Conservation (phyloP, 2,888 invertebrate genomes). For the Amphipyra tragopoginis region DNA sequence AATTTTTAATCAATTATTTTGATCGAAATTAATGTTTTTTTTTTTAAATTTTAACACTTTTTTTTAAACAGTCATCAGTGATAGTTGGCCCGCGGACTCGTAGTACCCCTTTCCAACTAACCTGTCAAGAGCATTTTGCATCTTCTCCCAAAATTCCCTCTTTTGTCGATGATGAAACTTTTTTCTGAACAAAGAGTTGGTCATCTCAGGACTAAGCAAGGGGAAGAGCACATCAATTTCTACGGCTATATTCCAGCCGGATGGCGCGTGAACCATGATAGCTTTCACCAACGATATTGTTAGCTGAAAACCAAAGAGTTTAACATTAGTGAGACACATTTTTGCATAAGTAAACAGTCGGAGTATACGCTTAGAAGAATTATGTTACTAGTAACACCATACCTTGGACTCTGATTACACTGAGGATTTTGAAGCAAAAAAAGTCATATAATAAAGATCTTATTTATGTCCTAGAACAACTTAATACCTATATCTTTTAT, state of each 20-base stretch:
- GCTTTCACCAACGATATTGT: slow-evolving; percentile 90
- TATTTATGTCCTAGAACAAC: background rate
- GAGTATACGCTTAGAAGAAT: too few relatives aligned
- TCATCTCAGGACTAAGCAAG: slow-evolving; percentile 81
- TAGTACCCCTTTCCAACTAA: too few relatives aligned
- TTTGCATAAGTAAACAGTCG: too few relatives aligned
- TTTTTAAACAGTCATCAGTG: too few relatives aligned
- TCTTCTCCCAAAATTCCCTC: slow-evolving; percentile 87
- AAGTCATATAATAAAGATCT: background rate
- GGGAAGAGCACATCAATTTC: slow-evolving; percentile 91
- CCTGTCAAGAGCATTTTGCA: slow-evolving; percentile 83
- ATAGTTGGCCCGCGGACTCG: too few relatives aligned
- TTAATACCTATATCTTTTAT: slow-evolving; percentile 29
- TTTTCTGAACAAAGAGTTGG: slow-evolving; percentile 69
- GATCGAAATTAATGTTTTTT: too few relatives aligned
- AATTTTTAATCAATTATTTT: too few relatives aligned
- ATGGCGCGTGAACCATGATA: slow-evolving; percentile 88
- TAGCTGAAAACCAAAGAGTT: slow-evolving; percentile 52
- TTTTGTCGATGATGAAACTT: slow-evolving; percentile 85
- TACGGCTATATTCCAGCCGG: slow-evolving; percentile 89
- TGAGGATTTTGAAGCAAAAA: background rate
- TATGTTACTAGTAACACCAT: too few relatives aligned
- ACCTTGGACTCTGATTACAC: too few relatives aligned
- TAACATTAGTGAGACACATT: background rate
- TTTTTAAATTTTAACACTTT: too few relatives aligned